These are phyloP conservation scores for Bombus superbus DNA, from an alignment of 1,140 invertebrate species.

Conservation along the genomic window DNA sequence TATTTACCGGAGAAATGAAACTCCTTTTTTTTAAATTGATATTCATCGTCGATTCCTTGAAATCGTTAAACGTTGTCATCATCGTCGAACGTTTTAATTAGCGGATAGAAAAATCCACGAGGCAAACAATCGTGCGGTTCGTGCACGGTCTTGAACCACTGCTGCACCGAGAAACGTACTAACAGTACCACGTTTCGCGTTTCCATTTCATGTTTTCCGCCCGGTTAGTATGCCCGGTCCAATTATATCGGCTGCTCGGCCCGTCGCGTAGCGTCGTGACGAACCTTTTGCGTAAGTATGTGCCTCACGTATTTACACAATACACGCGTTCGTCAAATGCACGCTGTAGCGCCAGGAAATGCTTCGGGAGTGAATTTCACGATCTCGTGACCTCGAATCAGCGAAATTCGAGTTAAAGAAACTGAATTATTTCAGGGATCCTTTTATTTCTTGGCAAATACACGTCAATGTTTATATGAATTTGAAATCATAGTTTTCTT, in stretches of 20 bases:
- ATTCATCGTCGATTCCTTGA: background rate
- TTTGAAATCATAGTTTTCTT: background rate
- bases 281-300: slow-evolving; percentile 52
- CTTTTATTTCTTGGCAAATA: background rate
- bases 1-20: background rate
- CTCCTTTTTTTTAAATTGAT: background rate
- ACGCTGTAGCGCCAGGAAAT: background rate
- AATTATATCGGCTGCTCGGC: slow-evolving; percentile 71
- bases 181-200: slow-evolving; percentile 59
- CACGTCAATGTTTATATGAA: accelerated
- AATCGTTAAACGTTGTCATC: background rate
- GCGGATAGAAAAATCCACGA: background rate
- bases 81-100: too few species aligned
- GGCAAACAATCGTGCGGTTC: background rate
- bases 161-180: slow-evolving; percentile 49
- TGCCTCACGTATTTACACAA: background rate
- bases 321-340: background rate
- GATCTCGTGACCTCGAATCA: background rate
- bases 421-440: background rate
- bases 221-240: slow-evolving; percentile 77
- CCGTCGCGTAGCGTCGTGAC: slow-evolving; percentile 38
- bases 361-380: slow-evolving; percentile 8
- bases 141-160: background rate
- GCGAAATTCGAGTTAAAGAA: background rate
- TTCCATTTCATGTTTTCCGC: slow-evolving; percentile 62